Conservation (phyloP, 1,140 invertebrate genomes). For the Penaeus vannamei region DNA sequence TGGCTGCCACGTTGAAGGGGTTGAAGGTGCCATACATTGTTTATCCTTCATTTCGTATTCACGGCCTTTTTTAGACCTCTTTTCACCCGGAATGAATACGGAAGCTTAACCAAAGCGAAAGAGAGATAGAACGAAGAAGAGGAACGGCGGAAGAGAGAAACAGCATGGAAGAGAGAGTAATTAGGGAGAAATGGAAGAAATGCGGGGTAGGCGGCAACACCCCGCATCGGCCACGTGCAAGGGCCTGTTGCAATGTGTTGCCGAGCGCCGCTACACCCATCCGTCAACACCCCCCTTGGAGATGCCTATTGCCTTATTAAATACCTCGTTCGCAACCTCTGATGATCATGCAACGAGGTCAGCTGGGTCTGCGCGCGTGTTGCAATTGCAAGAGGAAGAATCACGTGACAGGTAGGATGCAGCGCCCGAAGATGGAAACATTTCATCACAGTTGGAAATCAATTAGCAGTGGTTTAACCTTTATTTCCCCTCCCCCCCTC, state of each 20-base stretch:
- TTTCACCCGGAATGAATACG: not conserved
- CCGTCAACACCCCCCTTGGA: not conserved
- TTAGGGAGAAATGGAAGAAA: not conserved
- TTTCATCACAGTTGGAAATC: slow-evolving; percentile 13
- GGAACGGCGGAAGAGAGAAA: not conserved
- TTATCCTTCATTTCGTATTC: not conserved
- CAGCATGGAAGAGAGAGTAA: too few species aligned
- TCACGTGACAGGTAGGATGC: not conserved
- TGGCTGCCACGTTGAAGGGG: slow-evolving; percentile 40
- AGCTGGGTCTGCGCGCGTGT: not conserved
- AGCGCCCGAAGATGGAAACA: too few species aligned
- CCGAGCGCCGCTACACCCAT: not conserved
- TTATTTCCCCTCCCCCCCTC: not conserved
- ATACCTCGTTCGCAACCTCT: not conserved
- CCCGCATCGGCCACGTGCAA: slow-evolving; percentile 52
- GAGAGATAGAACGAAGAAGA: too few species aligned
- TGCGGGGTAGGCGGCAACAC: slow-evolving; percentile 3
- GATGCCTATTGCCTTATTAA: not conserved
- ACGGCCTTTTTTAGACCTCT: not conserved
- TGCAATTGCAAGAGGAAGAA: not conserved
- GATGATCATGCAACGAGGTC: not conserved
- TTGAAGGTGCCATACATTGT: slow-evolving; percentile 26
- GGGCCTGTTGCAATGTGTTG: slow-evolving; percentile 60
- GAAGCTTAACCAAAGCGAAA: not conserved
- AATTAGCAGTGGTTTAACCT: slow-evolving; percentile 36